phyloP scores from a whole-genome alignment of 2,113 vertebrate species.

The Microtus richardsoni region DNA sequence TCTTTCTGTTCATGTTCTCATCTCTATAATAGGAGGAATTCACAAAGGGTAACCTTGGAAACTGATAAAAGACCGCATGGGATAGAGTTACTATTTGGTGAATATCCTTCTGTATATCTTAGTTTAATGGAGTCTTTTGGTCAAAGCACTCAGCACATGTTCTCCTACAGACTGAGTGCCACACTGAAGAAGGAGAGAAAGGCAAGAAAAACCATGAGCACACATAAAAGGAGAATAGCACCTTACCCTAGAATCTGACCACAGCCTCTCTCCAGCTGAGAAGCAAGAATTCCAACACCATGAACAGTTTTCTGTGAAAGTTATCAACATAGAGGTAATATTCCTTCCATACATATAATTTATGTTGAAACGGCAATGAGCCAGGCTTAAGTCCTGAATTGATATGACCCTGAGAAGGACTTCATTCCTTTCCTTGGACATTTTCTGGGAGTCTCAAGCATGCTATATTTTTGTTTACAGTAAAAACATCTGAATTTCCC shows the following conservation, averaged over 20 bases:
- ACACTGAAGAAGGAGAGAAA: not conserved
- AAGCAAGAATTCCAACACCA: not conserved
- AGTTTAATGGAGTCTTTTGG: not conserved
- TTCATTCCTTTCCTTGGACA: not conserved
- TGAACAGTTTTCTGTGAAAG: not conserved
- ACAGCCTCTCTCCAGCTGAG: not conserved
- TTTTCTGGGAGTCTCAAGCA: not conserved
- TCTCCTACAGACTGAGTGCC: not conserved
- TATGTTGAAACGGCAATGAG: not conserved
- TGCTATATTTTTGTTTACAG: not conserved
- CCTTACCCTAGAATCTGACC: not conserved
- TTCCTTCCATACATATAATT: not conserved
- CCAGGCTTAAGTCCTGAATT: not conserved
- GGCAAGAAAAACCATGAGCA: not conserved
- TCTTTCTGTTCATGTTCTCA: not conserved
- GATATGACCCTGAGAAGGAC: not conserved
- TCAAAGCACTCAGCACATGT: not conserved
- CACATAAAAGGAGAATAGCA: accelerated
- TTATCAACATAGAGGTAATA: not conserved
- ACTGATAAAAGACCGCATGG: accelerated
- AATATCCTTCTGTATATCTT: not conserved
- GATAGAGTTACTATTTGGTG: not conserved
- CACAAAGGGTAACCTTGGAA: not conserved
- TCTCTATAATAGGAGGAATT: not conserved
- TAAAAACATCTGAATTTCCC: not conserved